Conservation (phyloP, 2,888 invertebrate genomes). For the Allygus modestus region DNA sequence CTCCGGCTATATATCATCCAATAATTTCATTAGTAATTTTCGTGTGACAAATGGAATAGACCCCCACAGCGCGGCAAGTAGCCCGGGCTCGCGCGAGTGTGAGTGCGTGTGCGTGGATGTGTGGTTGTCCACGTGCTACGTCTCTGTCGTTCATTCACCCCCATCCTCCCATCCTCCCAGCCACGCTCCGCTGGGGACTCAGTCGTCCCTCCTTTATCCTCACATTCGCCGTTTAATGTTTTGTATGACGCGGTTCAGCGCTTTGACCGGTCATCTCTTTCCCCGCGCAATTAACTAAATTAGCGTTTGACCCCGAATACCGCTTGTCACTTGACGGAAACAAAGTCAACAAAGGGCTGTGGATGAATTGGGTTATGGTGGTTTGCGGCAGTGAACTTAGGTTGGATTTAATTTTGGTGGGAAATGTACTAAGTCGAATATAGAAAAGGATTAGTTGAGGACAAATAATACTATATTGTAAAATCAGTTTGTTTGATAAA, state of each 20-base stretch:
- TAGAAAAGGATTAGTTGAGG: no score
- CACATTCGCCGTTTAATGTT: background rate
- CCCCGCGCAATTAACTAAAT: background rate
- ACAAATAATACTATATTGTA: no score
- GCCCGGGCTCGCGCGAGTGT: background rate
- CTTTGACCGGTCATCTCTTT: background rate
- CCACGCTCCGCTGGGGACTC: background rate
- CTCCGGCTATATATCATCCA: background rate
- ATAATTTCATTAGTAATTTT: conserved; percentile 16
- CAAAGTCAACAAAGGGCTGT: no score
- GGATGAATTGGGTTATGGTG: no score
- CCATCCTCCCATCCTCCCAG: background rate
- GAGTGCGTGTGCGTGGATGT: background rate
- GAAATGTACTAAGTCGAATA: no score
- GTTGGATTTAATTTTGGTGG: no score
- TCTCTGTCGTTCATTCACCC: conserved; percentile 8
- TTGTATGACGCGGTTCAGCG: background rate
- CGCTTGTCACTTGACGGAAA: background rate
- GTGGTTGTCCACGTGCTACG: background rate
- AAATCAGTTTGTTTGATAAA: no score
- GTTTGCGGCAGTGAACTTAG: no score
- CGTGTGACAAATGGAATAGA: background rate
- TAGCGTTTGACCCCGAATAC: background rate
- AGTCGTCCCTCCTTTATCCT: background rate
- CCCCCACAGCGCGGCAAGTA: background rate